These are phyloP conservation scores for Netelia inedita DNA, from an alignment of 2,888 invertebrate species.

Conservation along the genomic window DNA sequence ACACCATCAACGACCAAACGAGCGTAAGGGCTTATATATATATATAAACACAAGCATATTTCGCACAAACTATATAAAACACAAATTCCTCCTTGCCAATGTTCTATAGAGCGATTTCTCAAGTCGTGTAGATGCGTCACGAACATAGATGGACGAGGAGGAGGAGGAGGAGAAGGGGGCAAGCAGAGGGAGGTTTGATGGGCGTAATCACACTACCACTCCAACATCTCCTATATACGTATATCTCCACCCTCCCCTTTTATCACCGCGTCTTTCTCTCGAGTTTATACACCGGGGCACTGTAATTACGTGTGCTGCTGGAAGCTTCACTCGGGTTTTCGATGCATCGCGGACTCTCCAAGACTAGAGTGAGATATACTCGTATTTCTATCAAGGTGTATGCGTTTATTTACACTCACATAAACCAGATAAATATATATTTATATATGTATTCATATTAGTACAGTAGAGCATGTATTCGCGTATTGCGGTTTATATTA, in stretches of 20 bases:
- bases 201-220: slow-evolving; percentile 62
- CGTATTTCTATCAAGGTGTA: background rate
- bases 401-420: slow-evolving; percentile 6
- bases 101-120: slow-evolving; percentile 24
- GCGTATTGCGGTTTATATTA: background rate
- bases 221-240: slow-evolving; percentile 1
- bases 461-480: background rate
- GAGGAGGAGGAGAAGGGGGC: background rate
- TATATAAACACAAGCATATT: background rate
- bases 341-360: slow-evolving; percentile 44
- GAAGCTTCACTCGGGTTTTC: slow-evolving; percentile 35
- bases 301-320: slow-evolving; percentile 46
- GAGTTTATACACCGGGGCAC: slow-evolving; percentile 37
- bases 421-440: background rate
- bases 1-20: slow-evolving; percentile 43
- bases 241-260: background rate
- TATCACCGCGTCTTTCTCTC: slow-evolving; percentile 47
- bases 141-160: background rate
- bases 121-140: slow-evolving; percentile 24
- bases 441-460: background rate
- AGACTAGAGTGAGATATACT: slow-evolving; percentile 39
- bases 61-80: slow-evolving; percentile 22
- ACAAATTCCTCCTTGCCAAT: slow-evolving; percentile 41
- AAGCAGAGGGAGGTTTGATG: slow-evolving; percentile 41
- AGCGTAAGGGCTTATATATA: slow-evolving; percentile 22